Evolutionary conservation across 2,113 vertebrate species (phyloP), one percentile per base, ranked within the genome.

Genomic region (Suricata suricatta): DNA sequence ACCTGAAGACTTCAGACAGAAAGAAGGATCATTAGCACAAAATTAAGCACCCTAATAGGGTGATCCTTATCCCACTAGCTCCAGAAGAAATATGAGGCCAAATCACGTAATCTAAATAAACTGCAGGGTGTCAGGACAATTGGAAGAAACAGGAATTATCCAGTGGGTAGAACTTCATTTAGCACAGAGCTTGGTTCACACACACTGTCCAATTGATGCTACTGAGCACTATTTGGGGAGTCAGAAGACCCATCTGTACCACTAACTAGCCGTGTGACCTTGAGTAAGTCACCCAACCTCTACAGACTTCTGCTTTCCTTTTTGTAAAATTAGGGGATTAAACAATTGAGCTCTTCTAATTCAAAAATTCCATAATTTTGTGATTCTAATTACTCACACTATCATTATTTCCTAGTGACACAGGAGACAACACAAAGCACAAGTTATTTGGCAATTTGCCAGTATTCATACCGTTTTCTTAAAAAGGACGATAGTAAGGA

Each of bases 1-100:
- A 97, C 94, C 90, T 91, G 85, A 93, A 95, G 95, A 94, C 97
- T 98, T 97, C 94, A 98, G 98, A 98, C 72, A 88, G 90, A 98
- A 97, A 90, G 95, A 76, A 83, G 74, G 84, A 82, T 97, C 95
- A 96, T 98, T 98, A 98, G 95, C 90, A 84, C 68, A 76, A 96
- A 97, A 98, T 96, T 97, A 98, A 96, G 96, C 80, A 86, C 66
- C 72, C 93, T 97, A 97, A 97, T 64, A 90, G 90, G 89, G 80
- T 60, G 90, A 88, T 93, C 87, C 93, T 93, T 92, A 93, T 69
- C 76, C 90, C 0, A 0, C 38, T 60, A 83, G 71, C 97, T 89
- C 92, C 76, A 41, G 52, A 96, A 96, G 90, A 98, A 95, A 97
- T 90, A 97, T 50, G 96, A 98, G 80, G 83, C 86, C 94, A 92